Evolutionary conservation across 2,113 vertebrate species (phyloP), one percentile per base, ranked within the genome.

Genomic region (Potamarius usumacintae): DNA sequence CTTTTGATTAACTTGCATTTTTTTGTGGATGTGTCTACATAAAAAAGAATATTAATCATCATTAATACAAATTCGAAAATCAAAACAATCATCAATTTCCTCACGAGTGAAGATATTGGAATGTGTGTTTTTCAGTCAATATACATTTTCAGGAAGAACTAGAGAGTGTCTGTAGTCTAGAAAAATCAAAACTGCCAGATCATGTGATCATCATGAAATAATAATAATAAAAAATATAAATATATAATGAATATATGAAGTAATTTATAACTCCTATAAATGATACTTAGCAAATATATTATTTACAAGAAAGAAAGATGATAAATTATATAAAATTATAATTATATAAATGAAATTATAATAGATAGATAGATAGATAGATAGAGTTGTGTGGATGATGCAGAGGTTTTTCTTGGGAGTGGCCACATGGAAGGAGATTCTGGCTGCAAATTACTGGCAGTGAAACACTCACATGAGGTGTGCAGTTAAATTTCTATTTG

Each of bases 401-500:
- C 87, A 89, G 34, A 87, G 14, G 69, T 85, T 84, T 85, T 90
- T 89, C 79, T 88, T 83, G 89, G 83, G 27, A 69, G 80, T 89
- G 78, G 86, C 71, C 48, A 69, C n/a, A 57, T 85, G 71, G n/a
- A 71, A 50, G 82, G 83, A 92, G 92, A 78, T 69, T 83, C 88
- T 89, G 72, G 86, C 85, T 86, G 81, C 85, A 25, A 74, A 89
- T 87, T 79, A 84, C 89, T 91, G 72, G 85, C 89, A 90, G 90
- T 88, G 90, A 92, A 90, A 88, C 93, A 92, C 92, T 93, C 90
- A 92, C 88, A 90, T 91, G 92, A 93, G 93, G 93, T 92, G 91
- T 92, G 92, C 92, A 91, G 90, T 91, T 92, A 93, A 93, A 94
- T 92, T 93, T 95, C 92, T 92, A 93, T 95, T 94, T 94, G 95